These are phyloP conservation scores for Diplodus sargus DNA, from an alignment of 2,797 vertebrate genomes.

Conservation along the genomic window DNA sequence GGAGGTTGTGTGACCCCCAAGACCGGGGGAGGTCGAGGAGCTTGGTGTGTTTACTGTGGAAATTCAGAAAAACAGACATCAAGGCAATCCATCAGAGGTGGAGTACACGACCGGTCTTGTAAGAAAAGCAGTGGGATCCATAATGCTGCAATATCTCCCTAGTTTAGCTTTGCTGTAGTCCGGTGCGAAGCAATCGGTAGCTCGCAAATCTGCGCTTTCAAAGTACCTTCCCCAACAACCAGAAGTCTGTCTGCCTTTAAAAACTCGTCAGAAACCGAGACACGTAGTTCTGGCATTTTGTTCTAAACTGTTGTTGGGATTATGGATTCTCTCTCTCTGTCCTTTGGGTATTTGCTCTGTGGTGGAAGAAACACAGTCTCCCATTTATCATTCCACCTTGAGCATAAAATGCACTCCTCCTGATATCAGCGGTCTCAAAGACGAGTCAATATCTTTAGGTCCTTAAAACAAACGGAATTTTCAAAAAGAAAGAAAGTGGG, in stretches of 20 bases:
- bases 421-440: slow-evolving; percentile 5
- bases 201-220: too few species aligned
- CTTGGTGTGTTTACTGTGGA: too few species aligned
- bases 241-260: slow-evolving; percentile 3
- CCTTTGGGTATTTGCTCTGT: slow-evolving; percentile 35
- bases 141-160: too few species aligned
- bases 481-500: slow-evolving; percentile 10
- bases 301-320: slow-evolving; percentile 42
- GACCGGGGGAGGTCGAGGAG: too few species aligned
- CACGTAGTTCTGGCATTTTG: slow-evolving; percentile 20
- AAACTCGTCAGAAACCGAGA: slow-evolving; percentile 8
- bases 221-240: too few species aligned
- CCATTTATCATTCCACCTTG: slow-evolving; percentile 38
- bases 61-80: too few species aligned
- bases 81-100: too few species aligned
- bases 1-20: too few species aligned
- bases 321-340: slow-evolving; percentile 45
- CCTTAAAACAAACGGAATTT: slow-evolving; percentile 58
- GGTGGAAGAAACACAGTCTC: slow-evolving; percentile 51
- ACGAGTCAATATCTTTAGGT: slow-evolving; percentile 33
- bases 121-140: too few species aligned
- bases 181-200: too few species aligned
- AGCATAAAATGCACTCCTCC: slow-evolving; percentile 8
- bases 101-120: too few species aligned
- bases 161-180: too few species aligned